Percentiles rank a stretch among this genome's conserved stretches.
Evolutionary conservation across 2,797 vertebrate genomes (phyloP).

Genomic region (Rhinatrema bivittatum): DNA sequence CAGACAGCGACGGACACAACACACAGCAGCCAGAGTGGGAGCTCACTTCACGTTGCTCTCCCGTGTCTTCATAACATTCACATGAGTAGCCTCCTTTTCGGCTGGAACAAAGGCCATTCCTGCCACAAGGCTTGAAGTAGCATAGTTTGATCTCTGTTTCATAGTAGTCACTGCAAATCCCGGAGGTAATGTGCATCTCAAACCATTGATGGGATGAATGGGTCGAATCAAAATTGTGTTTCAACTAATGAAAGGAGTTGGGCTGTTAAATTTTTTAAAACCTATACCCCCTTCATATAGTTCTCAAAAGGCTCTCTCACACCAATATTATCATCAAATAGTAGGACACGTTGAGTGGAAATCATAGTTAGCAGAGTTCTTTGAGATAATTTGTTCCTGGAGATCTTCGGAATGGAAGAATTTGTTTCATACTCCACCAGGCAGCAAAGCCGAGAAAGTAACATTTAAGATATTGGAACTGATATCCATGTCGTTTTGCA

Average conservation of each 20-base stretch:
- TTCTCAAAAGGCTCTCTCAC: conserved; percentile 96
- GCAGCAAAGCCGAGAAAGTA: conserved; percentile 87
- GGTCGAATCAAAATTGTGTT: conserved; percentile 90
- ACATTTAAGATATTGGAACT: conserved; percentile 87
- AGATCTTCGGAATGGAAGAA: conserved; percentile 92
- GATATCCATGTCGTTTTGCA: conserved; percentile 93
- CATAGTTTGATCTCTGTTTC: conserved; percentile 96
- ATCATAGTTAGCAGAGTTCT: conserved; percentile 80
- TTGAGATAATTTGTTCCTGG: conserved; percentile 95
- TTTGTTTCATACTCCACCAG: conserved; percentile 63
- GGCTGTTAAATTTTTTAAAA: conserved; percentile 92
- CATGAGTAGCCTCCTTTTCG: conserved; percentile 91
- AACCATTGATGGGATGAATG: conserved; percentile 90
- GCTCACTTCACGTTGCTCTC: conserved; percentile 87
- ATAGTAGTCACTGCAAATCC: conserved; percentile 92
- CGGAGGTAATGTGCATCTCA: conserved; percentile 86
- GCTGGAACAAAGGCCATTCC: conserved; percentile 80
- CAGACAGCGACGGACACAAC: no score
- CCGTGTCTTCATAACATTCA: conserved; percentile 87
- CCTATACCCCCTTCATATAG: conserved; percentile 98
- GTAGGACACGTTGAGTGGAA: conserved; percentile 86
- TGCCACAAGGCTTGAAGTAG: conserved; percentile 85
- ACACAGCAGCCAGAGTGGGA: conserved; percentile 76
- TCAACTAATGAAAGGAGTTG: conserved; percentile 88
- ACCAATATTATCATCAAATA: conserved; percentile 97